Conservation (phyloP, 2,113 vertebrate genomes). For the Neoarius graeffei region DNA sequence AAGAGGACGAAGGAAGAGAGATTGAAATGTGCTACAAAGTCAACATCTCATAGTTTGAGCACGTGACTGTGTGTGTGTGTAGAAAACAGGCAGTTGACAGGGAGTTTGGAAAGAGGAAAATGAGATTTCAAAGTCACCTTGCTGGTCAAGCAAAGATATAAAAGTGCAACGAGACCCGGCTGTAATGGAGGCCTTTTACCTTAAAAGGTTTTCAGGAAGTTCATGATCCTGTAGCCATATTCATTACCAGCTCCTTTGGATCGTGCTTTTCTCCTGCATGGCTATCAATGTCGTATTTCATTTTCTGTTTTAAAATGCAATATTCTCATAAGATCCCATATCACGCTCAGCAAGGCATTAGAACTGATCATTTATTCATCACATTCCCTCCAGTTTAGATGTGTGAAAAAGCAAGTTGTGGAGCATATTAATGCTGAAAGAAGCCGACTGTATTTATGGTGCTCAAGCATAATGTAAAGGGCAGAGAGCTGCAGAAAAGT, state of each 20-base stretch:
- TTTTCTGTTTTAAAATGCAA: conserved; percentile 51
- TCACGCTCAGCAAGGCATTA: conserved; percentile 29
- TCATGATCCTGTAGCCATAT: not conserved
- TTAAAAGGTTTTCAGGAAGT: not conserved
- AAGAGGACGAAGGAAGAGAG: conserved; percentile 25
- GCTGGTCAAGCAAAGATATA: conserved; percentile 52
- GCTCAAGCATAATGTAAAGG: conserved; percentile 11
- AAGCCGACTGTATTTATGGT: conserved; percentile 30
- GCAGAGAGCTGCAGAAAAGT: conserved; percentile 4
- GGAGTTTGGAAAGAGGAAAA: conserved; percentile 36
- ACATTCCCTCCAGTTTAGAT: conserved; percentile 28
- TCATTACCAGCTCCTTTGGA: not conserved
- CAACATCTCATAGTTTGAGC: conserved; percentile 47
- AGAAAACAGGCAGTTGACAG: not conserved
- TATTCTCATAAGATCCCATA: conserved; percentile 23
- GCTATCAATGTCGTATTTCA: conserved; percentile 45
- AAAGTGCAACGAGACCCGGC: conserved; percentile 35
- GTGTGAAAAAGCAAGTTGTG: conserved; percentile 26
- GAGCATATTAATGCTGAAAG: conserved; percentile 15
- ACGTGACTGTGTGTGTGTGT: not conserved
- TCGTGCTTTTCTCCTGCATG: conserved; percentile 12
- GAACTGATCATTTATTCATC: conserved; percentile 51
- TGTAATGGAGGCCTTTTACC: not conserved
- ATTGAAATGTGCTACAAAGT: conserved; percentile 52
- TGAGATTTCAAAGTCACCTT: conserved; percentile 55